phyloP scores from a whole-genome alignment of 64 coral and sea anemone species.

The Catalaphyllia jardinei region DNA sequence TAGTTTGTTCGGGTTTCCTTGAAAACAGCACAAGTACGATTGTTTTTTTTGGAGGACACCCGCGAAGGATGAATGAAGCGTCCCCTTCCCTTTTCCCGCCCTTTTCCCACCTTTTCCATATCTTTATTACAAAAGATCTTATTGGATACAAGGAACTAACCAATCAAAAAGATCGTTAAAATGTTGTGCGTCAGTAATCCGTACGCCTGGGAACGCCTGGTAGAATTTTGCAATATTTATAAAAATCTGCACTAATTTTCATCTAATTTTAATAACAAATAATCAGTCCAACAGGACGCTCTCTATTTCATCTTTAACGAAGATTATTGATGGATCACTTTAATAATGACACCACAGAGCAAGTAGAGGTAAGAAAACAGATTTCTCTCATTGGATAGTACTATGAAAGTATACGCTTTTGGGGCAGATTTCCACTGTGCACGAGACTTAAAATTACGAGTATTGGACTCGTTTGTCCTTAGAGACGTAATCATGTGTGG shows the following conservation, averaged over 20 bases:
- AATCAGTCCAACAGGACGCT: background rate
- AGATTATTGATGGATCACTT: slow-evolving; percentile 37
- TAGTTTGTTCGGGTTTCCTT: too few species aligned
- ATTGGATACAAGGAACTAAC: background rate
- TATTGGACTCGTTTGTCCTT: background rate
- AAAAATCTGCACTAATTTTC: background rate
- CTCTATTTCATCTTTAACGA: background rate
- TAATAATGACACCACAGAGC: slow-evolving; percentile 29
- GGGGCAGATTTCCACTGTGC: background rate
- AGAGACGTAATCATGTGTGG: background rate
- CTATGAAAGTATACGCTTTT: background rate
- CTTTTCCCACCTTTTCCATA: background rate
- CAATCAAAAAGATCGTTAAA: background rate
- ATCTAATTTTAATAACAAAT: slow-evolving; percentile 5
- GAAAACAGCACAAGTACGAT: too few species aligned
- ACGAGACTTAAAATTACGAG: too few species aligned
- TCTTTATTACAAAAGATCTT: background rate
- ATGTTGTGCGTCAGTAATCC: background rate
- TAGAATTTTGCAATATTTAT: background rate
- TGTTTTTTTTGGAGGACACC: too few species aligned
- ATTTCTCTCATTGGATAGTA: background rate
- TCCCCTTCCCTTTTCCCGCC: background rate
- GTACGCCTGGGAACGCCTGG: slow-evolving; percentile 31
- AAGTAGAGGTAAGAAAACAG: slow-evolving; percentile 12
- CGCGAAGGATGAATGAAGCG: too few species aligned